Percentiles rank a stretch among this genome's conserved stretches.
These are phyloP conservation scores for Oscheius sp. DNA, from an alignment of 2,888 invertebrate species.

Conservation along the genomic window DNA sequence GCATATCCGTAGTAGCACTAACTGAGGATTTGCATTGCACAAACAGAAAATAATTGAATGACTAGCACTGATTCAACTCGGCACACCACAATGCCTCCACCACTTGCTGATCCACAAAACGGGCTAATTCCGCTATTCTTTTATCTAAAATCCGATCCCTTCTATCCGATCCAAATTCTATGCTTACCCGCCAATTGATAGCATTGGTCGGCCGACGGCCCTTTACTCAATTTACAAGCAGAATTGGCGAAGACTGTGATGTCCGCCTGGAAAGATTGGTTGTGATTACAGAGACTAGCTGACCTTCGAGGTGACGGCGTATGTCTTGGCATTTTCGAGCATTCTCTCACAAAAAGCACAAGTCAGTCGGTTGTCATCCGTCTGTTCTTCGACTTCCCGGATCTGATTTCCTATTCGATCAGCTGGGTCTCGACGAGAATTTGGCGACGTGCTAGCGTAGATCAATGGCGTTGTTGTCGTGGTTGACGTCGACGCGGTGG, in stretches of 20 bases:
- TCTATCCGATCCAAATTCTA: neutral
- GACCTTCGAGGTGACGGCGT: slow-evolving; percentile 64
- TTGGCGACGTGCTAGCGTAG: neutral
- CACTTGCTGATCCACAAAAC: slow-evolving; percentile 67
- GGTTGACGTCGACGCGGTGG: slow-evolving; percentile 21
- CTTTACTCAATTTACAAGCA: slow-evolving; percentile 56
- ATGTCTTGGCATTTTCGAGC: slow-evolving; percentile 66
- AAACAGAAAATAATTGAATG: neutral
- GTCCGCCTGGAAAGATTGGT: slow-evolving; percentile 53
- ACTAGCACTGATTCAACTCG: slow-evolving; percentile 62
- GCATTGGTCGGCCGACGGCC: slow-evolving; percentile 56
- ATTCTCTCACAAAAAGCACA: slow-evolving; percentile 67
- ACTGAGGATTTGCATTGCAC: slow-evolving; percentile 35
- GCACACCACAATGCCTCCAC: slow-evolving; percentile 68
- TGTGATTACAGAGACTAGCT: neutral
- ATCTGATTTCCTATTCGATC: slow-evolving; percentile 36
- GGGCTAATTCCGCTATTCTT: slow-evolving; percentile 63
- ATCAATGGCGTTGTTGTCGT: slow-evolving; percentile 13
- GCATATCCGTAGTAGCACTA: slow-evolving; percentile 35
- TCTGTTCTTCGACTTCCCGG: slow-evolving; percentile 17
- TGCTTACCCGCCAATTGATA: slow-evolving; percentile 55
- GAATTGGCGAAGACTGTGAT: slow-evolving; percentile 64
- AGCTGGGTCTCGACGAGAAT: slow-evolving; percentile 33
- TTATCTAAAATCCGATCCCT: slow-evolving; percentile 46
- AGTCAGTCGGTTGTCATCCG: slow-evolving; percentile 60